Base-by-base conservation (phyloP, 2,113 vertebrate genomes). In the Otolemur garnettii region DNA sequence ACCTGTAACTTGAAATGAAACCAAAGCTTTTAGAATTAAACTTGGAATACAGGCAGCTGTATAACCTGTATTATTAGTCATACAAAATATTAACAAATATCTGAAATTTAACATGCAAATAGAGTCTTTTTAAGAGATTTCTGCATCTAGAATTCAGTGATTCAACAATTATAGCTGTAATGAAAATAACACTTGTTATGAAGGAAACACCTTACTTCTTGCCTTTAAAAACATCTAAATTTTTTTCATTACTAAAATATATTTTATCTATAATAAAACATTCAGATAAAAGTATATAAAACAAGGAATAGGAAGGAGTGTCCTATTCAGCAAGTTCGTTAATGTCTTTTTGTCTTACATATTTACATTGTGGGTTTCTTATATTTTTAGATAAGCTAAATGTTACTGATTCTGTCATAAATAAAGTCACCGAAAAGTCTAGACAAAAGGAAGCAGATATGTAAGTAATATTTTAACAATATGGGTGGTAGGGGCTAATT, bases 321-420 rank as follows among this genome's bases (percentile, higher is more conserved):
- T 81, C 33, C 12, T 68, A 19, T 79, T 90, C 12, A 87, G 28
- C 85, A 75, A 57, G 12, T 69, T 24, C 87, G 10, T 85, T 94
- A 42, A 13, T 81, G 13, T 84, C 60, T 72, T 82, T 79, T 78
- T 87, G 7, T 53, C 21, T 94, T 91, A 91, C 19, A 33, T 93
- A 53, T 83, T 96, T 84, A 95, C 22, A 66, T 74, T 86, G 53
- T 93, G 38, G 12, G 1, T 15, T 94, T 90, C 92, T 0, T 1
- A 87, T 59, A 91, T 96, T 98, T 98, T 88, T 96, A 99, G 99
- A 98, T 96, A 99, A 98, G 68, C 94, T 99, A 30, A 98, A 98
- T 97, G 98, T 99, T 97, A 98, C 98, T 96, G 99, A 99, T 79
- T 99, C 98, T 0, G 98, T 99, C 96, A 99, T 99, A 97, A 99